Evolutionary conservation across 2,888 invertebrate genomes (phyloP).

Genomic region (Trachelus stipa): DNA sequence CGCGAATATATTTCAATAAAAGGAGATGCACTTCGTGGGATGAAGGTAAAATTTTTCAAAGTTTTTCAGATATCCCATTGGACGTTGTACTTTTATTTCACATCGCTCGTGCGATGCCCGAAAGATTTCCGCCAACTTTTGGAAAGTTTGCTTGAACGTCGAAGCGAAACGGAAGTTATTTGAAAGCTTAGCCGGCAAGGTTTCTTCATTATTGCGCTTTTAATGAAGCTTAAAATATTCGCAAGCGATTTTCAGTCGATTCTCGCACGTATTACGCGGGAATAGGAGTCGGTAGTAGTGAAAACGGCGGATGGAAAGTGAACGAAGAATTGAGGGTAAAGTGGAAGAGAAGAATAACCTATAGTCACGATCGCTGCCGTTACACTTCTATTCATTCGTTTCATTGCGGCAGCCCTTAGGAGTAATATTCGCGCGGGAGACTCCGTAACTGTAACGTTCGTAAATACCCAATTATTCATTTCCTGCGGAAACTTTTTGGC

Average conservation of each 20-base stretch:
- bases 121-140: constrained; percentile 41
- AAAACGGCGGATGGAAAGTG: neutral
- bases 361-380: neutral
- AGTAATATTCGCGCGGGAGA: constrained; percentile 35
- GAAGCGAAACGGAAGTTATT: constrained; percentile 29
- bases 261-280: neutral
- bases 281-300: constrained; percentile 6
- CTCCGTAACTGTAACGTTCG: constrained; percentile 29
- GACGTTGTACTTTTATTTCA: neutral
- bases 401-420: constrained; percentile 39
- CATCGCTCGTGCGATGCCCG: neutral
- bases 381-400: constrained; percentile 36
- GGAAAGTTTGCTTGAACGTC: constrained; percentile 28
- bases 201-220: constrained; percentile 52
- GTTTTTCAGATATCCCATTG: neutral
- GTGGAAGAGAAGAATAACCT: constrained; percentile 25
- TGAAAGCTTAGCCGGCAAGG: constrained; percentile 35
- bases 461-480: constrained; percentile 48
- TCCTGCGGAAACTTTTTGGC: constrained; percentile 25
- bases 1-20: neutral
- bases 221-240: constrained; percentile 55
- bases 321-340: constrained; percentile 13
- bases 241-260: constrained; percentile 21
- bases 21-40: neutral
- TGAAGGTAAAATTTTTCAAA: constrained; percentile 26